phyloP scores from a whole-genome alignment of 1,140 invertebrate species.

The Alviniconcha marisindica region DNA sequence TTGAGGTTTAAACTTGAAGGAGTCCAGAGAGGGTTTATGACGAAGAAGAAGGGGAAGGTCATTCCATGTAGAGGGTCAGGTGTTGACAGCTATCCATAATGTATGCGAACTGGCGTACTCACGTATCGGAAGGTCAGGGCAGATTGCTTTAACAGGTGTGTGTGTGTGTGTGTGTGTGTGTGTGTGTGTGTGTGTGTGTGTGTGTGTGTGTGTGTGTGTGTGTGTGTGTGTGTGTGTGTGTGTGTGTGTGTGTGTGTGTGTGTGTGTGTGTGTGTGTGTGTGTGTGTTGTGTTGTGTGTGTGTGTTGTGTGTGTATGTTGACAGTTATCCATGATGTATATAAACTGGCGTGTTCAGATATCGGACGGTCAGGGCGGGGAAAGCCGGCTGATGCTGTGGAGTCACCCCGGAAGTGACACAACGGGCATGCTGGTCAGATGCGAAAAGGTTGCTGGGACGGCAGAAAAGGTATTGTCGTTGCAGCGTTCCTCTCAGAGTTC shows the following conservation, averaged over 20 bases:
- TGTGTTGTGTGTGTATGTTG: background rate
- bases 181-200: no score
- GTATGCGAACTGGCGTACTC: background rate
- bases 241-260: no score
- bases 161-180: no score
- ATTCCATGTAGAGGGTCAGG: no score
- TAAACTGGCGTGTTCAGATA: constrained; percentile 16
- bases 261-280: background rate
- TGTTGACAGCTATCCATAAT: background rate
- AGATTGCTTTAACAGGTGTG: background rate
- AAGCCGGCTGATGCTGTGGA: constrained; percentile 64
- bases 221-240: background rate
- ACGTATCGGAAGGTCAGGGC: constrained; percentile 57
- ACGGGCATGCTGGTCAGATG: constrained; percentile 68
- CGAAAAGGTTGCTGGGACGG: constrained; percentile 67
- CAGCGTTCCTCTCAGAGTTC: no score
- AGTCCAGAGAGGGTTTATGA: no score
- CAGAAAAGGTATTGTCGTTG: constrained; percentile 69
- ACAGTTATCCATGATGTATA: background rate
- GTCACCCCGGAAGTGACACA: constrained; percentile 68
- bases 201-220: background rate
- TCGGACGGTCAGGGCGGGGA: constrained; percentile 55
- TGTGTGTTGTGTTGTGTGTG: background rate
- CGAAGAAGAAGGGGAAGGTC: no score
- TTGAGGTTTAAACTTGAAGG: no score